Evolutionary conservation across 1,140 invertebrate genomes (phyloP).

Genomic region (Rhagoletis zephyria): DNA sequence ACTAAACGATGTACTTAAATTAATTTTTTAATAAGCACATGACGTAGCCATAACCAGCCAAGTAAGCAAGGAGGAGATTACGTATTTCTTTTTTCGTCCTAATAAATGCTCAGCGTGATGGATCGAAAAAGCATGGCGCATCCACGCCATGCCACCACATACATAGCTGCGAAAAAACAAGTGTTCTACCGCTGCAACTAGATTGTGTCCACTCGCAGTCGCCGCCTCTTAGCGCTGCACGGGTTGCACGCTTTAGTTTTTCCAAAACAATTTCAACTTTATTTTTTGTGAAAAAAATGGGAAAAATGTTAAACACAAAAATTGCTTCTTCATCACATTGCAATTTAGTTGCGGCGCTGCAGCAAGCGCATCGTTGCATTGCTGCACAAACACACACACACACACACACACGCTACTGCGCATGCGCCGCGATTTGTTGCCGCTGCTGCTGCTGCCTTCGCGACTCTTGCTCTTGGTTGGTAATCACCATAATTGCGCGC

Average conservation of each 20-base stretch:
- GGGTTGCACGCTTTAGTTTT: not conserved
- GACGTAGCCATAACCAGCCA: not conserved
- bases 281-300: not conserved
- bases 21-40: conserved; percentile 55
- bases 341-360: conserved; percentile 24
- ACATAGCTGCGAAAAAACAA: not conserved
- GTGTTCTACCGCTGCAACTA: not conserved
- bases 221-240: not conserved
- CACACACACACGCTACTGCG: not conserved
- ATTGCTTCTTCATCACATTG: conserved; percentile 25
- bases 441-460: not conserved
- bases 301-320: not conserved
- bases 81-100: not conserved
- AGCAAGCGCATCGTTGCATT: not conserved
- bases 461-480: not conserved
- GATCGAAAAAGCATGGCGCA: not conserved
- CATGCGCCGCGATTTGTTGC: not conserved
- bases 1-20: conserved; percentile 55
- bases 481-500: conserved; percentile 73
- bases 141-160: not conserved
- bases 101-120: not conserved
- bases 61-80: not conserved
- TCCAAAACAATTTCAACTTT: not conserved
- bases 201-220: not conserved
- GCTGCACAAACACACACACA: not conserved